These are phyloP conservation scores for Hesperia comma DNA, from an alignment of 2,888 invertebrate species.

Conservation along the genomic window DNA sequence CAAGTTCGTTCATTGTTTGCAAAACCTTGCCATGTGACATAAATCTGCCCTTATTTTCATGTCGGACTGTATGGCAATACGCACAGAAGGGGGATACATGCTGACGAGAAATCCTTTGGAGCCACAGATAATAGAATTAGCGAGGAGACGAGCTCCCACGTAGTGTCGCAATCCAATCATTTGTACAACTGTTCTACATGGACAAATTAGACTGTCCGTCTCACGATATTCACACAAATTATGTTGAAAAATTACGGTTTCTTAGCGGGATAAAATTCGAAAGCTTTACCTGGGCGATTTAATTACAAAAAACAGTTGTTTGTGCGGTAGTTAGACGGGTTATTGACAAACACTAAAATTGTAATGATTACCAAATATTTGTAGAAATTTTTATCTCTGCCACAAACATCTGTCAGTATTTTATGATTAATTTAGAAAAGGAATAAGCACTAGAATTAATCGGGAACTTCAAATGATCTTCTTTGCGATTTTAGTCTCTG, in stretches of 20 bases:
- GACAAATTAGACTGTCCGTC: slow-evolving; percentile 1
- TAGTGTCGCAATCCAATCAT: slow-evolving; percentile 24
- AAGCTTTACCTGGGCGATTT: neutral
- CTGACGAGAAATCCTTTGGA: slow-evolving; percentile 53
- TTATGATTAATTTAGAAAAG: no score
- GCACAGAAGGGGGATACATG: slow-evolving; percentile 19
- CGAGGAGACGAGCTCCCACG: slow-evolving; percentile 59
- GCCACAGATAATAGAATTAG: slow-evolving; percentile 66
- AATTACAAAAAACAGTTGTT: neutral
- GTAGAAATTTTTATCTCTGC: no score
- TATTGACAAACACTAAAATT: no score
- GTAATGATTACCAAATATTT: no score
- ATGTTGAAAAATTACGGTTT: neutral
- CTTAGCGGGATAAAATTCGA: neutral
- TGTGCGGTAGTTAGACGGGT: no score
- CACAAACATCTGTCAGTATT: no score
- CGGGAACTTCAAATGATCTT: no score
- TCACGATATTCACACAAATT: neutral
- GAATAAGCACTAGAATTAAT: no score
- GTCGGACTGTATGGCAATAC: slow-evolving; percentile 19
- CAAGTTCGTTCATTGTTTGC: no score
- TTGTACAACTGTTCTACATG: slow-evolving; percentile 8
- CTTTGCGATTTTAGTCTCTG: no score
- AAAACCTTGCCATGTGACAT: no score
- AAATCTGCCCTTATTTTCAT: no score